phyloP scores from a whole-genome alignment of 2,113 vertebrate genomes.

The Chauna torquata region DNA sequence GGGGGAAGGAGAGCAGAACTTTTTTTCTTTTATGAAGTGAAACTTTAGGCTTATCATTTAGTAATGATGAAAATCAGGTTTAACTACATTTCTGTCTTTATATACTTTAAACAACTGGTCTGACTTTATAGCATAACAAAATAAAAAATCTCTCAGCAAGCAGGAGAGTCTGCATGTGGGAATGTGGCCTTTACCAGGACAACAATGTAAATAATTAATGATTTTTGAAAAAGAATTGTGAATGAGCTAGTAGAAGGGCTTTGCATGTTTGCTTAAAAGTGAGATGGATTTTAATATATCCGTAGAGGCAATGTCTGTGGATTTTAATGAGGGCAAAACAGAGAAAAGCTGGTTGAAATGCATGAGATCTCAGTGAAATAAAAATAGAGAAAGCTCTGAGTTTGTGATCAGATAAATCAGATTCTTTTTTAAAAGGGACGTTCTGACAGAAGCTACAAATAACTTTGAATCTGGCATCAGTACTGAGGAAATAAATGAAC shows the following conservation, averaged over 20 bases:
- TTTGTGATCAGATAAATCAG: neutral
- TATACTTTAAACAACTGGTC: neutral
- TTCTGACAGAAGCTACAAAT: neutral
- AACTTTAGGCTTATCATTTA: neutral
- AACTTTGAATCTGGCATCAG: neutral
- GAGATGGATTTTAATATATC: neutral
- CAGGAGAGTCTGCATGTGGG: neutral
- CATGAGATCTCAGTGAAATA: neutral
- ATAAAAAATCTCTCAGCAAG: neutral
- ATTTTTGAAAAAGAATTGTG: neutral
- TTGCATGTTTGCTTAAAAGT: neutral
- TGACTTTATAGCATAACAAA: neutral
- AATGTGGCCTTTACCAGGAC: neutral
- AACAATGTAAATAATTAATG: conserved; percentile 8
- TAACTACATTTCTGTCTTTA: conserved; percentile 27
- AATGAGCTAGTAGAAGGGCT: neutral
- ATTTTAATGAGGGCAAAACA: neutral
- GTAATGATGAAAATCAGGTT: conserved; percentile 53
- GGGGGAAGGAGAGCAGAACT: neutral
- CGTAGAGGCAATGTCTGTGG: neutral
- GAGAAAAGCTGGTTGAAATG: neutral
- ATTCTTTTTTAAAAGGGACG: neutral
- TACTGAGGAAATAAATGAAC: neutral
- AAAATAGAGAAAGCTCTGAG: neutral
- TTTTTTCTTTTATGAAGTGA: neutral